Conservation (phyloP, 2,797 vertebrate species). For the Falco cherrug region DNA sequence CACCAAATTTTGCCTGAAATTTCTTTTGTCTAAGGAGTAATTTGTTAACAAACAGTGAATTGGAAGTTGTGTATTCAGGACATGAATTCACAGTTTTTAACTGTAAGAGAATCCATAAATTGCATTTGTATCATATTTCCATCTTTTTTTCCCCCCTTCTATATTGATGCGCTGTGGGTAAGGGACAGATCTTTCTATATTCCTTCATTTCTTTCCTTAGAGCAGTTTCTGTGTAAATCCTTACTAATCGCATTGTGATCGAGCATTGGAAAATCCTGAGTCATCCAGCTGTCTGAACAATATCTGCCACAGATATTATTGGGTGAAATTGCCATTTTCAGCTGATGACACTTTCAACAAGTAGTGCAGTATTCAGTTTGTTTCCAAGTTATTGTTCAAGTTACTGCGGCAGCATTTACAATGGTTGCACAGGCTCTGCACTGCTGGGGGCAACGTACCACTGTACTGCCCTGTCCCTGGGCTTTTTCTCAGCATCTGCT, state of each 20-base stretch:
- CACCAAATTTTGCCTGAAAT: not conserved
- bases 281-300: not conserved
- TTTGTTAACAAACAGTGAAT: not conserved
- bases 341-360: not conserved
- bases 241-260: not conserved
- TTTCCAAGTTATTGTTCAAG: not conserved
- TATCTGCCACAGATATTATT: slow-evolving; percentile 2
- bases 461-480: not conserved
- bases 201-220: not conserved
- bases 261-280: slow-evolving; percentile 23
- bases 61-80: not conserved
- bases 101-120: not conserved
- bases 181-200: not conserved
- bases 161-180: not conserved
- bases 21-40: not conserved
- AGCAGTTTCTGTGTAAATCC: slow-evolving; percentile 21
- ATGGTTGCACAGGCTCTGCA: not conserved
- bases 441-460: not conserved
- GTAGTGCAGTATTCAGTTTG: not conserved
- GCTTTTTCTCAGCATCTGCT: not conserved
- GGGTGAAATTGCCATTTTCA: not conserved
- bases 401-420: not conserved
- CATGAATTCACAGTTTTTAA: not conserved
- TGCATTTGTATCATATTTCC: not conserved
- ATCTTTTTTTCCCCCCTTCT: not conserved